Conservation (phyloP, 2,888 invertebrate genomes). For the Abrostola tripartita region DNA sequence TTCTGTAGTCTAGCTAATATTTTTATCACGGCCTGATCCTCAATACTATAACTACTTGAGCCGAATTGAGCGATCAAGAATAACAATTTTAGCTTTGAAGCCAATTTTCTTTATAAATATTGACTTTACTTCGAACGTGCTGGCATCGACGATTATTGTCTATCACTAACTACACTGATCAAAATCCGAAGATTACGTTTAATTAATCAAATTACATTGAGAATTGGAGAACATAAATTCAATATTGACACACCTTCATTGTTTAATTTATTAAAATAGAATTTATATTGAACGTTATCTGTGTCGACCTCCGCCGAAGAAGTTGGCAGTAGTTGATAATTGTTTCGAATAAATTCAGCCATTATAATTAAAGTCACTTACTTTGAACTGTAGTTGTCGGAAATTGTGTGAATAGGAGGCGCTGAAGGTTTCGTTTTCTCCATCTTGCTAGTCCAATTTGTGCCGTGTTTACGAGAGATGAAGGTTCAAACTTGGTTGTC, state of each 20-base stretch:
- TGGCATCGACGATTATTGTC: no score
- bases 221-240: no score
- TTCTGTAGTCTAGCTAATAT: no score
- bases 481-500: conserved; percentile 8
- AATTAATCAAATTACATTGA: no score
- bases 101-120: no score
- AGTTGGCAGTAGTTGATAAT: neutral
- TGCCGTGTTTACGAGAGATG: conserved; percentile 1
- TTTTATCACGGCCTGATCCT: no score
- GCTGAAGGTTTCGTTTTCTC: conserved; percentile 64
- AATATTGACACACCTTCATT: neutral
- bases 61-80: no score
- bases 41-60: no score
- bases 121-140: no score
- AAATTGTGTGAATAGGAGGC: conserved; percentile 63
- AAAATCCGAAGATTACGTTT: no score
- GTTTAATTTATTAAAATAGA: neutral
- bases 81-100: no score
- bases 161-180: no score
- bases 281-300: neutral
- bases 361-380: conserved; percentile 57
- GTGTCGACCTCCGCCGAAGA: neutral
- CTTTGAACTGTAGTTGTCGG: conserved; percentile 76
- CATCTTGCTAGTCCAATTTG: conserved; percentile 52
- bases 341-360: neutral